Evolutionary conservation across 1,140 invertebrate species (phyloP).

Genomic region (Drosophila oshimai): DNA sequence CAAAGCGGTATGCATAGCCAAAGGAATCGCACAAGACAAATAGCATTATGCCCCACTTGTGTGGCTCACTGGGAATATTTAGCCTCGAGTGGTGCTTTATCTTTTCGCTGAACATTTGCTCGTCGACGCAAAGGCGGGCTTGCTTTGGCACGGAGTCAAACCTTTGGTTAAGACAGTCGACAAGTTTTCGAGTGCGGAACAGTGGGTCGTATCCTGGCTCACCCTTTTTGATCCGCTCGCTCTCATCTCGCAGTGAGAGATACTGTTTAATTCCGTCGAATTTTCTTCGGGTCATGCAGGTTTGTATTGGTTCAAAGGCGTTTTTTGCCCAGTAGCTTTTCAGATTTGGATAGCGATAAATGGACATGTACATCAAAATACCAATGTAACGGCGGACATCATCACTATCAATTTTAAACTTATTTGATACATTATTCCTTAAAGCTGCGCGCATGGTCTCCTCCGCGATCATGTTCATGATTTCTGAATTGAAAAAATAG

Average conservation of each 20-base stretch:
- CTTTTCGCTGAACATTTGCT: too few species aligned
- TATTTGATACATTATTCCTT: neutral
- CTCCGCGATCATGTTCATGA: constrained; percentile 20
- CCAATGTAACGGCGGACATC: constrained; percentile 12
- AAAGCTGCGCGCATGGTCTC: constrained; percentile 11
- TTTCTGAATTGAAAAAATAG: constrained; percentile 16
- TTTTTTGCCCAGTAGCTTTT: neutral
- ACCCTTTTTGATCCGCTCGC: constrained; percentile 24
- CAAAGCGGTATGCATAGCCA: constrained; percentile 15
- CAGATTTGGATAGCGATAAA: constrained; percentile 20
- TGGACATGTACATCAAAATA: constrained; percentile 33
- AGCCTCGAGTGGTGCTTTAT: constrained; percentile 26
- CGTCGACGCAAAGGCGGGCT: constrained; percentile 11
- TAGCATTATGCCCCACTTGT: constrained; percentile 21
- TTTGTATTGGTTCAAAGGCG: constrained; percentile 6
- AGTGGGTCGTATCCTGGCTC: constrained; percentile 33
- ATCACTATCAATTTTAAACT: constrained; percentile 15
- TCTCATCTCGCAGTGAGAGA: constrained; percentile 28
- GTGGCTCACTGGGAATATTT: constrained; percentile 40
- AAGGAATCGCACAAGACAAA: constrained; percentile 21
- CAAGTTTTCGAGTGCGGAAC: constrained; percentile 21
- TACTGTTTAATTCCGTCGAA: constrained; percentile 22
- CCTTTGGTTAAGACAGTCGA: constrained; percentile 13
- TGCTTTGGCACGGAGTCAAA: constrained; percentile 41
- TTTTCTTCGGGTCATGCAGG: constrained; percentile 8